These are phyloP conservation scores for Pseudomyrmex pallidus DNA, from an alignment of 1,140 invertebrate genomes.

Conservation along the genomic window DNA sequence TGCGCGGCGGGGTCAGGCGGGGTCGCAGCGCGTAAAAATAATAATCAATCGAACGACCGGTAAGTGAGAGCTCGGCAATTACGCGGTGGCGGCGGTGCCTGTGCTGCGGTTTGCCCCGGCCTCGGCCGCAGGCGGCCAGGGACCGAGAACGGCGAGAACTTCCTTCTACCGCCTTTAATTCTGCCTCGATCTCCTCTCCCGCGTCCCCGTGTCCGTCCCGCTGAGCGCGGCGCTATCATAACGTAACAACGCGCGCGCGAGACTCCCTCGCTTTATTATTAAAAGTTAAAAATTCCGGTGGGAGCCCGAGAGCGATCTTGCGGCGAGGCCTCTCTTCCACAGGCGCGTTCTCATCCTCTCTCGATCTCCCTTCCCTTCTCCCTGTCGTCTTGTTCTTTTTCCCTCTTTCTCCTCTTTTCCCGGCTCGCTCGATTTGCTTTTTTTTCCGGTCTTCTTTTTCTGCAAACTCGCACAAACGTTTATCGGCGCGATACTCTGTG, in stretches of 20 bases:
- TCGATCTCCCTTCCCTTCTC: neutral
- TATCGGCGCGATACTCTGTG: conserved; percentile 64
- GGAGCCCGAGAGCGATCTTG: conserved; percentile 78
- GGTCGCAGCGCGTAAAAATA: conserved; percentile 76
- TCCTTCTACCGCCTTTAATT: conserved; percentile 76
- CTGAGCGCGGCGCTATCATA: conserved; percentile 72
- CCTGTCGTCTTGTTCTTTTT: neutral
- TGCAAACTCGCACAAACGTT: conserved; percentile 71
- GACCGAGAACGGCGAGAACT: conserved; percentile 51
- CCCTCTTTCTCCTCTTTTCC: conserved; percentile 1
- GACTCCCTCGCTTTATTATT: conserved; percentile 84
- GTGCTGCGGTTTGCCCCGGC: conserved; percentile 80
- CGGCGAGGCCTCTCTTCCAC: conserved; percentile 61
- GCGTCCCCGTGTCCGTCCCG: conserved; percentile 27
- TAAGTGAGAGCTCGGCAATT: conserved; percentile 79
- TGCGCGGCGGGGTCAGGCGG: conserved; percentile 66
- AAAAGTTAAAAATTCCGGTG: conserved; percentile 83
- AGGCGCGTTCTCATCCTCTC: conserved; percentile 41
- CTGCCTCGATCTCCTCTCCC: conserved; percentile 57
- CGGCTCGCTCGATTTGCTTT: conserved; percentile 31
- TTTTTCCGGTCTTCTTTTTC: conserved; percentile 59
- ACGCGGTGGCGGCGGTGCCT: conserved; percentile 83
- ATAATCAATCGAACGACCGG: conserved; percentile 80
- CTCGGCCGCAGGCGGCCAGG: conserved; percentile 42
- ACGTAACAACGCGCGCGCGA: conserved; percentile 77